These are phyloP conservation scores for Polydrusus pterygomalis DNA, from an alignment of 2,888 invertebrate genomes.

Conservation along the genomic window DNA sequence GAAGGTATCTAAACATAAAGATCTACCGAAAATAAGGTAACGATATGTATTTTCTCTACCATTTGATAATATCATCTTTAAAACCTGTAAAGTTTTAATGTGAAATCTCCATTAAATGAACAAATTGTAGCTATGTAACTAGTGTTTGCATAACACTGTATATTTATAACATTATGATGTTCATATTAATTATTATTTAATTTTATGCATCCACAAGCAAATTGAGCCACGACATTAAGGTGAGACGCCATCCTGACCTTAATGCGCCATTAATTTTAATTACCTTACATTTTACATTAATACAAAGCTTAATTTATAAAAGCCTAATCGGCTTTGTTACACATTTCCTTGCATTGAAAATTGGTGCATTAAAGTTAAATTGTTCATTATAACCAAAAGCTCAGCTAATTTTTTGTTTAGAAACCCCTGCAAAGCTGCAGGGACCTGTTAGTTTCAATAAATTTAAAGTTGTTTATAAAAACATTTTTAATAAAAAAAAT, in stretches of 20 bases:
- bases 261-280: constrained; percentile 11
- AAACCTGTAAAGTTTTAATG: neutral
- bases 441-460: too few species aligned
- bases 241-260: neutral
- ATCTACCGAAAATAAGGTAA: too few species aligned
- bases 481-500: too few species aligned
- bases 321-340: constrained; percentile 6
- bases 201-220: neutral
- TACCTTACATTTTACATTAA: neutral
- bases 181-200: neutral
- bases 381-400: neutral
- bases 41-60: too few species aligned
- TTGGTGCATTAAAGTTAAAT: constrained; percentile 5
- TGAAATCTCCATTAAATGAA: too few species aligned
- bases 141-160: too few species aligned
- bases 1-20: too few species aligned
- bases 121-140: too few species aligned
- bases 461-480: too few species aligned
- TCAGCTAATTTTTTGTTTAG: too few species aligned
- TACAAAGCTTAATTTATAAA: neutral
- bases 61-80: neutral
- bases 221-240: constrained; percentile 1
- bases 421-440: too few species aligned
- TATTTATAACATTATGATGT: neutral
- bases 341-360: neutral